Evolutionary conservation across 1,140 invertebrate genomes (phyloP).

Genomic region (Nasonia giraulti): DNA sequence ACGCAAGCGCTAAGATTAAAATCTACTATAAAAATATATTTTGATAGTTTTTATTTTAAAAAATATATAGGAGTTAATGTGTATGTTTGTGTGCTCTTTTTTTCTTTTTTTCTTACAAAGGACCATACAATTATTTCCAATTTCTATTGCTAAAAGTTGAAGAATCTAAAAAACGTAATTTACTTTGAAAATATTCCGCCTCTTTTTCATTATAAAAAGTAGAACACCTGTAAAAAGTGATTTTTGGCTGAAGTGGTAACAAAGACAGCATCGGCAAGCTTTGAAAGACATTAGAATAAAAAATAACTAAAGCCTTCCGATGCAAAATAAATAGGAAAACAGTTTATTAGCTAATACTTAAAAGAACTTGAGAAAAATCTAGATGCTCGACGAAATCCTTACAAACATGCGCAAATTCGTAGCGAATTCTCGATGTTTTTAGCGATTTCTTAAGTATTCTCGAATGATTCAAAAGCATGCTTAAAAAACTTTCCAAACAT

Average conservation of each 20-base stretch:
- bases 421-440: conserved; percentile 27
- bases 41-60: conserved; percentile 37
- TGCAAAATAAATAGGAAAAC: conserved; percentile 42
- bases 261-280: conserved; percentile 40
- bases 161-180: conserved; percentile 8
- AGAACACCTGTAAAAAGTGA: conserved; percentile 39
- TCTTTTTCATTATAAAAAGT: conserved; percentile 40
- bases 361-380: conserved; percentile 26
- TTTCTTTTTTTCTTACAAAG: conserved; percentile 43
- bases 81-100: conserved; percentile 28
- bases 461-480: conserved; percentile 39
- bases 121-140: conserved; percentile 31
- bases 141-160: conserved; percentile 24
- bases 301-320: conserved; percentile 20
- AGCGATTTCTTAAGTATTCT: conserved; percentile 28
- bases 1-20: conserved; percentile 43
- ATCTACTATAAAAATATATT: conserved; percentile 51
- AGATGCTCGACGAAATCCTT: conserved; percentile 26
- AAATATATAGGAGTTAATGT: conserved; percentile 44
- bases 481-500: conserved; percentile 44
- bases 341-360: conserved; percentile 40
- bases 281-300: conserved; percentile 14
- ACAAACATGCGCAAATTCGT: conserved; percentile 12
- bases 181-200: conserved; percentile 10
- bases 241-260: conserved; percentile 43